Conservation (phyloP, 2,888 invertebrate genomes). For the Drosophila colorata region DNA sequence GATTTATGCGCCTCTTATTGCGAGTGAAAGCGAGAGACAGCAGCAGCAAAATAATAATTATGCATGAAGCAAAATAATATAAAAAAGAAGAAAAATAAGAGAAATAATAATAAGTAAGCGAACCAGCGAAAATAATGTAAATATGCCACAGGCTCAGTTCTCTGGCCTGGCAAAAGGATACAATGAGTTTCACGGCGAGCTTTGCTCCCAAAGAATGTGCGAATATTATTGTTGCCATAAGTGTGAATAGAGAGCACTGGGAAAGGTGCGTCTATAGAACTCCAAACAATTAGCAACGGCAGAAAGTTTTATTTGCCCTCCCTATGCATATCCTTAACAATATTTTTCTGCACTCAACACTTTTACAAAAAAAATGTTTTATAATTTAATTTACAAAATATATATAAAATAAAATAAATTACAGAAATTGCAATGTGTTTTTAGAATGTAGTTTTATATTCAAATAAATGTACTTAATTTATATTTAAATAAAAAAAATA, state of each 20-base stretch:
- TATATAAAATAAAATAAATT: no score
- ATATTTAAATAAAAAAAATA: no score
- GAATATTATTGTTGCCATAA: constrained; percentile 15
- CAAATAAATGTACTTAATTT: no score
- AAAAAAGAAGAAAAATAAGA: constrained; percentile 21
- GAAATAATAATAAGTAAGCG: constrained; percentile 36
- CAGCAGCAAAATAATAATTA: constrained; percentile 65
- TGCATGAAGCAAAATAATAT: constrained; percentile 57
- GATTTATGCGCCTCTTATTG: constrained; percentile 33
- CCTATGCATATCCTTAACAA: no score
- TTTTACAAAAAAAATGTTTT: no score
- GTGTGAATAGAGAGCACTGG: constrained; percentile 15
- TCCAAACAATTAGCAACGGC: constrained; percentile 1
- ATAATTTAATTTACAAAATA: no score
- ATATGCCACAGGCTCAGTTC: constrained; percentile 60
- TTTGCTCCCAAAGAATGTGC: neutral
- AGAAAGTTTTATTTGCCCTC: neutral
- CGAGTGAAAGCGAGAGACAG: constrained; percentile 61
- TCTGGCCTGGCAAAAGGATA: constrained; percentile 29
- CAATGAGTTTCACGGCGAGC: constrained; percentile 25
- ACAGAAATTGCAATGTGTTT: no score
- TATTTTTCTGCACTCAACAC: no score
- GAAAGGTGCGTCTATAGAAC: neutral
- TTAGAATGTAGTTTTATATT: no score
- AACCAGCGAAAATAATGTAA: constrained; percentile 58